Base-by-base conservation (phyloP, 1,140 invertebrate species). In the Anoplolepis gracilipes region DNA sequence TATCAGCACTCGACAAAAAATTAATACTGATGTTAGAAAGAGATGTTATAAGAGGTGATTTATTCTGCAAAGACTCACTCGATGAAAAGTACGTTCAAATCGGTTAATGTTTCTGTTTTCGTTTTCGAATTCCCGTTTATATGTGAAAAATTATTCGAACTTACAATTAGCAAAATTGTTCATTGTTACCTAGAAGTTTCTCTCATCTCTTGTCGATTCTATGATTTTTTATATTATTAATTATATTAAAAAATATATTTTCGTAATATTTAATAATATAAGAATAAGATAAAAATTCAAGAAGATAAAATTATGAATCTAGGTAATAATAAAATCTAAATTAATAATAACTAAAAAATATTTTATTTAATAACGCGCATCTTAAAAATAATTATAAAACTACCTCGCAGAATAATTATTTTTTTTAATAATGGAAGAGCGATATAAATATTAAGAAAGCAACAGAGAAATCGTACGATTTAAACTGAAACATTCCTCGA, bases 121-220 rank as follows among this genome's bases (percentile, higher is more conserved):
- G 30, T 78, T 78, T 42, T 78, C 59, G 39, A 77, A 77, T 65
- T 65, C 28, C 75, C 39, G 75, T 78, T 78, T 28, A 39, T 33
- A 77, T n/a, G 39, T 62, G 59, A 49, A n/a, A 65, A 39, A 28
- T 77, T n/a, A 77, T 11, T 64, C 28, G 39, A 7, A 30, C 42
- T 13, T n/a, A n/a, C n/a, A n/a, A n/a, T n/a, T 65, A 49, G 59
- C 36, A 49, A 62, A 36, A 16, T 59, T 13, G 5, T 55, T 79
- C 13, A 69, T 55, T 53, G 69, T 55, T n/a, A 4, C 1, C 22
- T 25, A 19, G 53, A 79, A 69, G 64, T 67, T 22, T 46, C 13
- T 46, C 42, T 46, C 3, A 2, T 46, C 8, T 42, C 11, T 46
- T 1, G 16, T 39, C 33, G 13, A 79, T 11, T 36, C 53, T 25